Base-by-base conservation (phyloP, 2,797 vertebrate genomes). In the Spinus pinus region DNA sequence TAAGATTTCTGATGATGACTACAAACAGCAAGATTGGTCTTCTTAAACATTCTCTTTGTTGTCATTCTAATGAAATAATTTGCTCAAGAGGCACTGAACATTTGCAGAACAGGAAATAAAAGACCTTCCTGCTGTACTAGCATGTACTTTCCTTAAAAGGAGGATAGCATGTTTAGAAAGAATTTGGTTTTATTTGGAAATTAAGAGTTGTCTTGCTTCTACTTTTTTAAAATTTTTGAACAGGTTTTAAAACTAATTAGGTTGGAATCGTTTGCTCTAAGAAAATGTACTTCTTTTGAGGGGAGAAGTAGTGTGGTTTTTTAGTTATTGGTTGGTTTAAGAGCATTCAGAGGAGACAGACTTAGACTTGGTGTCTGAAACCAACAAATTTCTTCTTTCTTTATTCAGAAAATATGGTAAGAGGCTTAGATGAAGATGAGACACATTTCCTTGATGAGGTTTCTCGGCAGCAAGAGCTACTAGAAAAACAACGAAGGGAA, bases 361-460 rank as follows among this genome's bases (percentile, higher is more conserved):
- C 17, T 67, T 81, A 22, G 54, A n/a, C n/a, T 41, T 6, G 1
- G 41, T 65, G 28, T n/a, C 71, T 65, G 42, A 78, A 86, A 42
- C 33, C 53, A 64, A 37, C 24, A 19, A 50, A 39, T 37, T 61
- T 61, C 30, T 54, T 61, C 25, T 53, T 61, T 94, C 79, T 94
- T 93, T 97, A 77, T 94, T 97, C 98, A 99, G 99, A 99, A 98
- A 99, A 99, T 95, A 99, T 99, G 99, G 99, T 99, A 79, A 99
- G 99, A 98, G 99, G 99, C 91, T 98, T 99, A 97, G 99, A 99
- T 39, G 99, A 99, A 97, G 99, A 99, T 61, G 99, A 99, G 98
- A 98, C 97, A 13, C 98, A 98, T 97, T 99, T 99, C 98, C 98
- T 99, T 95, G 99, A 99, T 73, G 99, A 99, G 97, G 99, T 99